Evolutionary conservation across 2,888 invertebrate genomes (phyloP).

Genomic region (Physocephala rufipes): DNA sequence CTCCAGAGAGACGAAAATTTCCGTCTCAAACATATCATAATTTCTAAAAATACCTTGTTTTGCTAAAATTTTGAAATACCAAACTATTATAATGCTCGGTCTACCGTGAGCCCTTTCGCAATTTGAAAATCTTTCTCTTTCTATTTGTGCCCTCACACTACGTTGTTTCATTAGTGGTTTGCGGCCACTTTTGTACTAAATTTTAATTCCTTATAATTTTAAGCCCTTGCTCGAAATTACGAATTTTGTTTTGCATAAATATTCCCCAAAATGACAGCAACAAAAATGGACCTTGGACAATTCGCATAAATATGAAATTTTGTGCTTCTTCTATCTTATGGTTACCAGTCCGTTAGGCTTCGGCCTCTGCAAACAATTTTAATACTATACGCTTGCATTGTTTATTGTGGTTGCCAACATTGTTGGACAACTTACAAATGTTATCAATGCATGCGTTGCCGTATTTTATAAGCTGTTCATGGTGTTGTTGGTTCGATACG

Average conservation of each 20-base stretch:
- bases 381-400: neutral
- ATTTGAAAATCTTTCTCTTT: neutral
- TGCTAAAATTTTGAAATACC: too few species aligned
- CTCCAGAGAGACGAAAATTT: too few species aligned
- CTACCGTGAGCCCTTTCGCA: neutral
- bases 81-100: too few species aligned
- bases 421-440: neutral
- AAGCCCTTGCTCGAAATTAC: neutral
- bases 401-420: slow-evolving; percentile 24
- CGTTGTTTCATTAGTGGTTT: too few species aligned
- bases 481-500: neutral
- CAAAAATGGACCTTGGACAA: too few species aligned
- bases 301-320: neutral
- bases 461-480: neutral
- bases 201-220: neutral
- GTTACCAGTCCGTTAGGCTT: neutral
- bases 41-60: too few species aligned
- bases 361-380: neutral
- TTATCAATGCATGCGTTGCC: slow-evolving; percentile 15
- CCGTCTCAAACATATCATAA: too few species aligned
- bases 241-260: neutral
- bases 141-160: neutral
- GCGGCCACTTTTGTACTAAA: too few species aligned
- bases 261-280: neutral
- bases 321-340: neutral